Base-by-base conservation (phyloP, 2,888 invertebrate genomes). In the Drosophila kuntzei region DNA sequence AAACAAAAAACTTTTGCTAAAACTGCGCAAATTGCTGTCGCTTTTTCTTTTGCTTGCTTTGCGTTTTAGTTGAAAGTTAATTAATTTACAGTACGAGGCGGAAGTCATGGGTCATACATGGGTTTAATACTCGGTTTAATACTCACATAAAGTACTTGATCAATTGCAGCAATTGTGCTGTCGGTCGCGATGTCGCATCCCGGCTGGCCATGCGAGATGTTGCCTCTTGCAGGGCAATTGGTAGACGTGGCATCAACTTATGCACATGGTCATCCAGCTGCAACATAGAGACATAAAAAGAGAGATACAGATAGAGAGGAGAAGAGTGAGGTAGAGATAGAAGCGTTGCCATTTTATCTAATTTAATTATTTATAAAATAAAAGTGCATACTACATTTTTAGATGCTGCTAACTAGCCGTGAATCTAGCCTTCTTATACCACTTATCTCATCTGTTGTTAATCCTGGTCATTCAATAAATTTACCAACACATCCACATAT, bases 91-190 rank as follows among this genome's bases (percentile, higher is more conserved):
- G 41, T n/a, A 12, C n/a, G 27, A 18, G 27, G 0, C 6, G 9
- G 12, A 53, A 41, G 41, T 53, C 29, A 41, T 39, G 25, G 51
- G 18, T 51, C 27, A 51, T 18, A 12, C n/a, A 20, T 39, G 12
- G 37, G 1, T 4, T 41, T 12, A 11, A n/a, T 20, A 9, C 9
- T 18, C 11, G 27, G 14, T 18, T 32, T 27, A 25, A 72, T 87
- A 91, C 93, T 94, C 93, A 98, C 98, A 96, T 95, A 93, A 97
- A 97, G 92, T 96, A 97, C 91, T 97, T 97, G 91, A 97, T 97
- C 85, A 98, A 94, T 37, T 97, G 96, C 79, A 99, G 94, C 61
- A 98, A 94, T 91, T 98, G 98, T 34, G 98, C 96, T 22, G 97
- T 97, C 6, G 99, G 99, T 77, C 99, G 94, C 76, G 96, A 95